These are phyloP conservation scores for Protonibea diacanthus DNA, from an alignment of 2,797 vertebrate species.

Conservation along the genomic window DNA sequence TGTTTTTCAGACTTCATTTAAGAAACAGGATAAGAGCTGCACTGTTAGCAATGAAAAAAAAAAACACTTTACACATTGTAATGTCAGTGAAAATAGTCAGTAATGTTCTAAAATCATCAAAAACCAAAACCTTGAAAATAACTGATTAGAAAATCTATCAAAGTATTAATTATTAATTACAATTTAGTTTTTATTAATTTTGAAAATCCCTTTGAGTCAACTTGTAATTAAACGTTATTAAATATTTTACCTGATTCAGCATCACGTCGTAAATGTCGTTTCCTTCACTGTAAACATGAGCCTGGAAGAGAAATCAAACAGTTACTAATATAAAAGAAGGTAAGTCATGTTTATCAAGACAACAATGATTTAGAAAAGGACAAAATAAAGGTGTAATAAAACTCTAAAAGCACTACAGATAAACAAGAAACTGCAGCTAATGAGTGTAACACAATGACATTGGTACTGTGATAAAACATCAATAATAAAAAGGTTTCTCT, in stretches of 20 bases:
- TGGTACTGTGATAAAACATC: too few relatives aligned
- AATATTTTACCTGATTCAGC: constrained; percentile 91
- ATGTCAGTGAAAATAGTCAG: not conserved
- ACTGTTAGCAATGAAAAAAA: not conserved
- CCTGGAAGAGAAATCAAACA: constrained; percentile 77
- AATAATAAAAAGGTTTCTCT: not conserved
- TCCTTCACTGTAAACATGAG: constrained; percentile 90
- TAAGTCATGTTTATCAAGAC: not conserved
- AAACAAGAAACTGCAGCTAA: not conserved
- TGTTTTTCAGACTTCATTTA: not conserved
- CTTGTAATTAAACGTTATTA: not conserved
- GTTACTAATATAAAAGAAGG: not conserved
- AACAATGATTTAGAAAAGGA: not conserved
- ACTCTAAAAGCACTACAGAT: not conserved
- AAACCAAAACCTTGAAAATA: not conserved
- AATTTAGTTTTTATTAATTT: not conserved
- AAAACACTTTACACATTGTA: not conserved
- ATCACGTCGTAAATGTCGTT: constrained; percentile 90
- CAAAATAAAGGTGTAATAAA: not conserved
- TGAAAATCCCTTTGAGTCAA: not conserved
- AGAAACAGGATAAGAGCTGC: not conserved
- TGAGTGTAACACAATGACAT: too few relatives aligned
- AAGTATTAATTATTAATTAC: not conserved
- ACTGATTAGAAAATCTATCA: not conserved
- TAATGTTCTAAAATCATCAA: not conserved